Percentiles rank a stretch among this genome's conserved stretches.
These are phyloP conservation scores for Trichogramma pretiosum DNA, from an alignment of 1,140 invertebrate species.

Conservation along the genomic window DNA sequence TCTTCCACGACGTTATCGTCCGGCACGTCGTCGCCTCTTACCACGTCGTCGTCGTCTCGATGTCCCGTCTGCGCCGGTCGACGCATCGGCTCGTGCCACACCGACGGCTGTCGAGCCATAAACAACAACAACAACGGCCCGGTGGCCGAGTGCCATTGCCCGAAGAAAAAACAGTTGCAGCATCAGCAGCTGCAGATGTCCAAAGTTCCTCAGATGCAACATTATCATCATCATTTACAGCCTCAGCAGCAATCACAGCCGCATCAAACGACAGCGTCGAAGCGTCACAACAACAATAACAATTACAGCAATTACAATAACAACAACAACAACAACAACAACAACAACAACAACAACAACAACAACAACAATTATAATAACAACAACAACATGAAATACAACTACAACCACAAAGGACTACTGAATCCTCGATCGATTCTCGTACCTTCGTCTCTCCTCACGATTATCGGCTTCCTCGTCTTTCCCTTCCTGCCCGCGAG, in stretches of 20 bases:
- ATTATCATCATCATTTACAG: no score
- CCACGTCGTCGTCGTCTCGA: conserved; percentile 16
- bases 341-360: no score
- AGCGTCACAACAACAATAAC: no score
- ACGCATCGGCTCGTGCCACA: conserved; percentile 38
- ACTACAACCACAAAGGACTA: no score
- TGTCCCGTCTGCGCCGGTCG: conserved; percentile 41
- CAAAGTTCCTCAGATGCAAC: no score
- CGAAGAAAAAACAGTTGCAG: conserved; percentile 23
- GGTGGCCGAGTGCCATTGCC: conserved; percentile 38
- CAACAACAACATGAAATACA: no score
- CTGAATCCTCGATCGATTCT: not conserved
- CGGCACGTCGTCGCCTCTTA: not conserved
- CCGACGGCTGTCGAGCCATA: conserved; percentile 40
- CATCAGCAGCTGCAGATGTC: not conserved
- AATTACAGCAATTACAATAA: no score
- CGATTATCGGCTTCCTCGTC: conserved; percentile 69
- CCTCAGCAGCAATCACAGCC: not conserved
- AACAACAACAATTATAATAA: no score
- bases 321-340: no score
- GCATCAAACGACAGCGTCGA: not conserved
- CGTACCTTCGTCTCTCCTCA: conserved; percentile 44
- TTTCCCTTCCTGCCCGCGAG: conserved; percentile 89
- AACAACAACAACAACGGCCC: conserved; percentile 48
- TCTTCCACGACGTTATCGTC: no score